These are phyloP conservation scores for Copidosoma aretas DNA, from an alignment of 2,888 invertebrate genomes.

Conservation along the genomic window DNA sequence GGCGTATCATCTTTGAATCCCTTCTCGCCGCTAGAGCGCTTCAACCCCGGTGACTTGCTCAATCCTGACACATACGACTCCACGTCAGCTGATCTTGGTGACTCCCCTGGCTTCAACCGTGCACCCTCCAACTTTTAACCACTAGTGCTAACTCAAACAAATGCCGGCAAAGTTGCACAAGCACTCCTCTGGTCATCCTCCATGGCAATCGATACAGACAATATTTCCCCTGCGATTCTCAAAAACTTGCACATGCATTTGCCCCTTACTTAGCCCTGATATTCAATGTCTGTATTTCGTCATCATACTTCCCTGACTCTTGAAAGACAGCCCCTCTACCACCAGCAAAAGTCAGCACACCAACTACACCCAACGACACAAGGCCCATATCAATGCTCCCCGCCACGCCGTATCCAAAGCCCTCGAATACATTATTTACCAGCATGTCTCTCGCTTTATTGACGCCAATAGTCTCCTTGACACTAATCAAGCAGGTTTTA, in stretches of 20 bases:
- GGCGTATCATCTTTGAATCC: no score
- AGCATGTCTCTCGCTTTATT: not conserved
- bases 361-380: not conserved
- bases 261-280: not conserved
- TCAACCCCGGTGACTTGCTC: no score
- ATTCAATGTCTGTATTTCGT: not conserved
- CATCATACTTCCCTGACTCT: not conserved
- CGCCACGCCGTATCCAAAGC: not conserved
- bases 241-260: not conserved
- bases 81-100: no score
- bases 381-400: not conserved
- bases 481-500: not conserved
- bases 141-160: not conserved
- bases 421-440: not conserved
- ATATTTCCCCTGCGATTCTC: not conserved
- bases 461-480: not conserved
- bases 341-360: not conserved
- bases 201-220: not conserved
- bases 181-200: not conserved
- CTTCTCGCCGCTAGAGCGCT: no score
- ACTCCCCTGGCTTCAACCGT: not conserved
- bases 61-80: no score
- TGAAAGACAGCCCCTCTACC: not conserved
- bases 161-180: not conserved
- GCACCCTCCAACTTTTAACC: no score